Evolutionary conservation across 1,140 invertebrate genomes (phyloP).

Genomic region (Aphelenchoides avenae): DNA sequence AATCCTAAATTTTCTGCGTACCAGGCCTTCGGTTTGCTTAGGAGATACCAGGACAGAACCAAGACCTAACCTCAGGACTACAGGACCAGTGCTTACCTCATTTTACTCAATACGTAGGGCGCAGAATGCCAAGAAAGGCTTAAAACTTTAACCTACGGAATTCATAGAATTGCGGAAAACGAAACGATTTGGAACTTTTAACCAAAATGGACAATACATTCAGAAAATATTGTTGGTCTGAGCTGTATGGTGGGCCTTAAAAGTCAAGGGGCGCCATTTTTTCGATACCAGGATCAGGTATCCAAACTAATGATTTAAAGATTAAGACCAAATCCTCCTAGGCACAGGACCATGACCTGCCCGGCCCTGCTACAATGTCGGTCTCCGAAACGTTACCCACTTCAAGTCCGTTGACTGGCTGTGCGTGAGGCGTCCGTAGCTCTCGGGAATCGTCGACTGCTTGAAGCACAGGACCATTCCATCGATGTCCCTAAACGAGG

Average conservation of each 20-base stretch:
- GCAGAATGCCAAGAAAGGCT: too few species aligned
- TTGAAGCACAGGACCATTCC: slow-evolving; percentile 40
- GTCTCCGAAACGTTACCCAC: too few species aligned
- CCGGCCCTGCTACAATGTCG: slow-evolving; percentile 7
- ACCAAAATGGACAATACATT: too few species aligned
- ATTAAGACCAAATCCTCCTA: neutral
- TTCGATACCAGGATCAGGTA: neutral
- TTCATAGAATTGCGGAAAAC: too few species aligned
- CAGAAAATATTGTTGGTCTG: neutral
- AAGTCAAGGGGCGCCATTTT: neutral
- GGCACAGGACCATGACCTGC: neutral
- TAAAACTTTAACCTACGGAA: too few species aligned
- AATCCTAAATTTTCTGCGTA: too few species aligned
- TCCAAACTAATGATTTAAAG: slow-evolving; percentile 12
- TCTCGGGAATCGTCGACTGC: slow-evolving; percentile 35
- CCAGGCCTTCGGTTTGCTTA: too few species aligned
- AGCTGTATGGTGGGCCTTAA: neutral
- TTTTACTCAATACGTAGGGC: too few species aligned
- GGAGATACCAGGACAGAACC: too few species aligned
- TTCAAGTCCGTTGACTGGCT: slow-evolving; percentile 30
- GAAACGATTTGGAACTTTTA: too few species aligned
- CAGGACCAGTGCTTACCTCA: too few species aligned
- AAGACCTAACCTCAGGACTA: too few species aligned
- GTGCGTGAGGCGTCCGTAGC: slow-evolving; percentile 30
- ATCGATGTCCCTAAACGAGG: slow-evolving; percentile 36